Evolutionary conservation across 2,797 vertebrate genomes (phyloP).

Genomic region (Cetoscarus ocellatus): DNA sequence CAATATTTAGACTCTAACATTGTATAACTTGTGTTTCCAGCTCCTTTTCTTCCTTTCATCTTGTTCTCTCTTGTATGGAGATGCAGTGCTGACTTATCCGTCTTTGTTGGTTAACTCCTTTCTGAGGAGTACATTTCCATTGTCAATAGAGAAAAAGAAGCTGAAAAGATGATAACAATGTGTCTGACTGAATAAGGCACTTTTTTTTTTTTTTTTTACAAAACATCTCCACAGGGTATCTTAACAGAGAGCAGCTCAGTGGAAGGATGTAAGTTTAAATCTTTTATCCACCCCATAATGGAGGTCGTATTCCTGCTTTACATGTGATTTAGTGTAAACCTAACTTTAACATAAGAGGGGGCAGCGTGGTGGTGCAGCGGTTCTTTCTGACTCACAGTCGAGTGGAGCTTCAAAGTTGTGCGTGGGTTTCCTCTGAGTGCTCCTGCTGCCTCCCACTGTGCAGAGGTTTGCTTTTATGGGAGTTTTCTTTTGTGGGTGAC

Average conservation of each 20-base stretch:
- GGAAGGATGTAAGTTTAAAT: background rate
- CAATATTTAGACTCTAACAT: too few relatives aligned
- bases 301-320: background rate
- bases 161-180: background rate
- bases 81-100: too few relatives aligned
- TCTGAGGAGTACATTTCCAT: background rate
- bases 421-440: background rate
- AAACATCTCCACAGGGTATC: background rate
- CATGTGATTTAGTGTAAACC: too few relatives aligned
- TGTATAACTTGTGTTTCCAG: too few relatives aligned
- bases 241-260: background rate
- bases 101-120: background rate
- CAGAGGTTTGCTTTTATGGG: background rate
- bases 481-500: background rate
- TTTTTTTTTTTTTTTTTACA: too few relatives aligned
- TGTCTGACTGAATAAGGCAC: too few relatives aligned
- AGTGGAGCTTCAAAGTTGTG: background rate
- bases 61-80: too few relatives aligned
- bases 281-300: background rate
- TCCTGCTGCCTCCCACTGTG: background rate
- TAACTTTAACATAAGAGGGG: background rate
- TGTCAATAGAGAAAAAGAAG: background rate
- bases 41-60: too few relatives aligned
- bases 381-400: background rate
- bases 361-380: too few relatives aligned